These are phyloP conservation scores for Mungos mungo DNA, from an alignment of 2,113 vertebrate genomes.

Conservation along the genomic window DNA sequence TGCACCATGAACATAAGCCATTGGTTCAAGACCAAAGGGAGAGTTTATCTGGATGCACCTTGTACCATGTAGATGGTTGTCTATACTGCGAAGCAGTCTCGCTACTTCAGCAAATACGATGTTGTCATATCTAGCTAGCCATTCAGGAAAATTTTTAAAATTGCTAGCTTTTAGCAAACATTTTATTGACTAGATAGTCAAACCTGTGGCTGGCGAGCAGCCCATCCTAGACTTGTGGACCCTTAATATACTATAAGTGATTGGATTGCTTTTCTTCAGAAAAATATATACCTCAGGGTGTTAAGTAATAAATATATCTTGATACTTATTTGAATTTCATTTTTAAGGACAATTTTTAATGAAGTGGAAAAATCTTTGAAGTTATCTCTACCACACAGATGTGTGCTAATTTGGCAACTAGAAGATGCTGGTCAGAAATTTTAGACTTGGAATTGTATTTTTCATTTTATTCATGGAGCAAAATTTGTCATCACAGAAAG, in stretches of 20 bases:
- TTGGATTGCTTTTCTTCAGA: background rate
- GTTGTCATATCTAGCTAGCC: background rate
- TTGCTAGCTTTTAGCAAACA: background rate
- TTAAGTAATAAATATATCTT: background rate
- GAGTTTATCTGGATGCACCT: background rate
- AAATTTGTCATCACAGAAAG: background rate
- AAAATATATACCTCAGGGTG: background rate
- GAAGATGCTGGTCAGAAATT: background rate
- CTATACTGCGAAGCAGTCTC: background rate
- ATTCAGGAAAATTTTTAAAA: background rate
- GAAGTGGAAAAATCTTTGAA: background rate
- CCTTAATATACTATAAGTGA: background rate
- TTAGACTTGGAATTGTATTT: background rate
- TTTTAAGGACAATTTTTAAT: constrained; percentile 14
- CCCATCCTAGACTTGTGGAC: background rate
- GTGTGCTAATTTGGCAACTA: background rate
- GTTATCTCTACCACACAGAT: background rate
- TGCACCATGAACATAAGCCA: background rate
- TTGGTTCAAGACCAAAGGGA: background rate
- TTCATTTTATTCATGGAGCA: background rate
- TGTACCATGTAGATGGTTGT: background rate
- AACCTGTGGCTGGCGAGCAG: background rate
- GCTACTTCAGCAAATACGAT: background rate
- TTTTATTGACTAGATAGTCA: background rate
- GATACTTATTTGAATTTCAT: background rate